Evolutionary conservation across 2,113 vertebrate species (phyloP), one percentile per base, ranked within the genome.

Genomic region (Ifrita kowaldi): DNA sequence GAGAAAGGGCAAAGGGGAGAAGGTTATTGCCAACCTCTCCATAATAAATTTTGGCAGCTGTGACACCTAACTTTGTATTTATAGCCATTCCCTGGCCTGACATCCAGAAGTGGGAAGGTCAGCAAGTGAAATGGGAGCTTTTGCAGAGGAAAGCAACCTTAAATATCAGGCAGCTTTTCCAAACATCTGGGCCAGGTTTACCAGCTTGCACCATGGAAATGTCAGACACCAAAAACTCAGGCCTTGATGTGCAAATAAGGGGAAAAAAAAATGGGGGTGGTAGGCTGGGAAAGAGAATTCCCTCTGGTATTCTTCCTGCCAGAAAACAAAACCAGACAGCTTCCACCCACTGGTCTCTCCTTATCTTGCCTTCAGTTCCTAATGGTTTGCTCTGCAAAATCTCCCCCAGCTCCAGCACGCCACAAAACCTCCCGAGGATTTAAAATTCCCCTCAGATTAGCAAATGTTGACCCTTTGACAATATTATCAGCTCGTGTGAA

Each of bases 331-430:
- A 96, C 93, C 91, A 96, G 94, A 93, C 94, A 92, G 93, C 84
- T 97, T 91, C 96, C 96, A 97, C 95, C 95, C 97, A 97, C 96
- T 87, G 59, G 82, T 96, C 84, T 97, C 95, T 97, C 96, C 94
- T 97, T 93, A 91, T 89, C 94, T 96, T 86, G 84, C 83, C 89
- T 95, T 84, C 84, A 62, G 59, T 53, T 94, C 84, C 91, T 87
- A 74, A 49, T 93, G 97, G 87, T 73, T 91, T 68, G 81, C 81
- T 93, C 95, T 95, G 94, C 89, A 93, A 77, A 90, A 96, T 93
- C 89, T 73, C 41, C 76, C 76, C 44, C 60, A 33, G 27, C 53
- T 88, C 75, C 73, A 88, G 60, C 57, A 68, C 12, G 26, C 39
- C 69, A 62, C 21, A 56, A 80, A 90, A 68, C 30, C 85, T 32